Percentiles rank a stretch among this genome's conserved stretches.
These are phyloP conservation scores for Eidolon helvum DNA, from an alignment of 2,113 vertebrate genomes.

Conservation along the genomic window DNA sequence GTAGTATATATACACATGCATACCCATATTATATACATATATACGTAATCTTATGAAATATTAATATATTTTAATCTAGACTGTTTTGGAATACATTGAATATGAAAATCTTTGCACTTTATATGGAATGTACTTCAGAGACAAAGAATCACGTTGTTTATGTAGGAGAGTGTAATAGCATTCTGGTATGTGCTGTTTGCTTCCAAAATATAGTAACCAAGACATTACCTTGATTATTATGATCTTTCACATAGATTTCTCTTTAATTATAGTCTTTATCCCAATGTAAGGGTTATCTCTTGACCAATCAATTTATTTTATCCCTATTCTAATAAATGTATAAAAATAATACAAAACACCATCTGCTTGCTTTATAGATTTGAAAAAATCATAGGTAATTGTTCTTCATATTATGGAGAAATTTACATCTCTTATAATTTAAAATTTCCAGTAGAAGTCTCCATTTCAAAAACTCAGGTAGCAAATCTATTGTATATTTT, in stretches of 20 bases:
- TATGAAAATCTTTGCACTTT: not conserved
- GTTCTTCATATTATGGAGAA: slow-evolving; percentile 44
- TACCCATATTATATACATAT: too few relatives aligned
- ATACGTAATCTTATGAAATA: slow-evolving; percentile 19
- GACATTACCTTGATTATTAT: slow-evolving; percentile 44
- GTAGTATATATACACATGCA: not conserved
- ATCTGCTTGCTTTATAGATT: slow-evolving; percentile 43
- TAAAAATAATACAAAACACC: slow-evolving; percentile 31
- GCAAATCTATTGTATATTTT: slow-evolving; percentile 35
- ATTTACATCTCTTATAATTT: slow-evolving; percentile 24
- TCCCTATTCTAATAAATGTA: slow-evolving; percentile 25
- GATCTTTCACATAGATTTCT: not conserved
- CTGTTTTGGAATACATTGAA: not conserved
- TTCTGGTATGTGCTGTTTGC: not conserved
- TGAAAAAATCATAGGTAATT: slow-evolving; percentile 40
- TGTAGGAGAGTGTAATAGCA: not conserved
- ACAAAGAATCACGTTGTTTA: not conserved
- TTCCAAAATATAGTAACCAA: slow-evolving; percentile 56
- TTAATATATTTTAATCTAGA: slow-evolving; percentile 22
- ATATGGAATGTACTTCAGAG: slow-evolving; percentile 1
- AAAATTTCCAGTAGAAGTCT: slow-evolving; percentile 46
- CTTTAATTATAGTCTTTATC: slow-evolving; percentile 55
- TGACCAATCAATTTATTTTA: slow-evolving; percentile 54
- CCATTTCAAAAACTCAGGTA: slow-evolving; percentile 38
- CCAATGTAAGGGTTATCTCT: slow-evolving; percentile 28